Conservation (phyloP, 1,140 invertebrate genomes). For the Formica exsecta region DNA sequence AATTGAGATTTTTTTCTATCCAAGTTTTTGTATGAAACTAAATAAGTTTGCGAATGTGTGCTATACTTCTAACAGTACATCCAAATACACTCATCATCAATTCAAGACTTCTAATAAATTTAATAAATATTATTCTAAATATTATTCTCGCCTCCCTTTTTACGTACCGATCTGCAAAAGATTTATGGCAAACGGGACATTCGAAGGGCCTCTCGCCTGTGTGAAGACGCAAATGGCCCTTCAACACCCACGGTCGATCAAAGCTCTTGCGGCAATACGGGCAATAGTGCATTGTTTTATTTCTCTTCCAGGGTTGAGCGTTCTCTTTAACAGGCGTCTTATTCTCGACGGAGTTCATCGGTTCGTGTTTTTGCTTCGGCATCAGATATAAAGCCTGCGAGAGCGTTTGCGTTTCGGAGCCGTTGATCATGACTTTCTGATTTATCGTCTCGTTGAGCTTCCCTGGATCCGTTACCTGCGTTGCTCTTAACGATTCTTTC, state of each 20-base stretch:
- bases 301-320: constrained; percentile 80
- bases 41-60: no score
- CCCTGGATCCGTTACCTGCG: background rate
- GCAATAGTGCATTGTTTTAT: constrained; percentile 85
- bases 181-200: constrained; percentile 90
- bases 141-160: background rate
- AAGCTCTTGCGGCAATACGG: constrained; percentile 87
- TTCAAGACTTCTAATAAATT: background rate
- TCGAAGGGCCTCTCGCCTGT: constrained; percentile 90
- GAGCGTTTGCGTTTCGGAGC: constrained; percentile 41
- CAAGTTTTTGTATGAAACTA: background rate
- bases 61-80: no score
- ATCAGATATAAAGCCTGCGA: constrained; percentile 60
- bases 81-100: no score
- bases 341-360: constrained; percentile 4
- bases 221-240: constrained; percentile 89
- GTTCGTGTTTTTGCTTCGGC: constrained; percentile 61
- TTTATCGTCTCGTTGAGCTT: constrained; percentile 1
- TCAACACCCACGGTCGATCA: constrained; percentile 90
- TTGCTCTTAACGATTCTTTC: background rate
- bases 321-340: constrained; percentile 40
- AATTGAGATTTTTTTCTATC: background rate
- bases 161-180: constrained; percentile 91
- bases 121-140: background rate
- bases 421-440: background rate